Evolutionary conservation across 2,113 vertebrate species (phyloP), one percentile per base, ranked within the genome.

Genomic region (Ifrita kowaldi): DNA sequence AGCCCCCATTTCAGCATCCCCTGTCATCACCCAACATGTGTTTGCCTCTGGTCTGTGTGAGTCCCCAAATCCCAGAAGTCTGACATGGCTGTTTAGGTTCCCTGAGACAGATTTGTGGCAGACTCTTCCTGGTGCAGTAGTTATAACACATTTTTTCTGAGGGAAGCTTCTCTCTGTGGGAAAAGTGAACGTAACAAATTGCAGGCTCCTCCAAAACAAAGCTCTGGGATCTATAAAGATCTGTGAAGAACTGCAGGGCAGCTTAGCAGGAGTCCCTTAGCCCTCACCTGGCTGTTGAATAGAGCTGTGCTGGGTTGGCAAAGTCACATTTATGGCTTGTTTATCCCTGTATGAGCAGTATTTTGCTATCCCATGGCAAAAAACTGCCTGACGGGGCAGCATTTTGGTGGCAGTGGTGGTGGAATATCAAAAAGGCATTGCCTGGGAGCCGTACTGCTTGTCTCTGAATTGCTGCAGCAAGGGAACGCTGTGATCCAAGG

Each of bases 31-130:
- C 32, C 42, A 64, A 2, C 16, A 7, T 1, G 0, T 13, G 6
- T 60, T 77, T 88, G n/a, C 37, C 33, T 70, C 59, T 74, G n/a
- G 5, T 62, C 59, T 55, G 7, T 16, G 3, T 13, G 42, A 42
- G 37, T 56, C 35, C 55, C 35, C 83, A 69, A 70, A 35, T n/a
- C 33, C 30, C 64, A 33, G 24, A 9, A 21, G 22, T 56, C 4
- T 67, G 39, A 14, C 11, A 0, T 5, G 13, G 20, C 35, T 70
- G 0, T 35, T 30, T 2, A 16, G 30, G 74, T 49, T 60, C 52
- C 19, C 42, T 2, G 28, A 7, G 3, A 20, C 4, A 44, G 44
- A 47, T 14, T 22, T 6, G 32, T 65, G 19, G 17, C 28, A 53
- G 24, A 52, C 13, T 42, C 73, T 28, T 16, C 32, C 41, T 52